Conservation (phyloP, 2,888 invertebrate species). For the Synergus japonicus region DNA sequence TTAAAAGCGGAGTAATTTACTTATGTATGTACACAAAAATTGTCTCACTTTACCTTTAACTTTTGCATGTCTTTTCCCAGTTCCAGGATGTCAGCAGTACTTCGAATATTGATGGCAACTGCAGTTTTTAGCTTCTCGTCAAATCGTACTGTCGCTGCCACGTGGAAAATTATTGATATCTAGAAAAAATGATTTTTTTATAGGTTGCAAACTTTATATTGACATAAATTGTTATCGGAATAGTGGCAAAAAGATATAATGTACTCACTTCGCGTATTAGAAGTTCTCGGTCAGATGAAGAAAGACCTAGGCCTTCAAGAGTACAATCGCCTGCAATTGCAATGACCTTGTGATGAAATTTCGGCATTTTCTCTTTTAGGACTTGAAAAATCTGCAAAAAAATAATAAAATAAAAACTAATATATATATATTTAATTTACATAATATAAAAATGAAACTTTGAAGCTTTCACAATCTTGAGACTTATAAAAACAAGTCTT, state of each 20-base stretch:
- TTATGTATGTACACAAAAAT: slow-evolving; percentile 2
- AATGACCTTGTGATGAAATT: slow-evolving; percentile 80
- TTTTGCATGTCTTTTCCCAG: slow-evolving; percentile 83
- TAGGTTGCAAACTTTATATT: background rate
- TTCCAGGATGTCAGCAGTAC: slow-evolving; percentile 82
- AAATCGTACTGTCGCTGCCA: slow-evolving; percentile 87
- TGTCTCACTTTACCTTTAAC: slow-evolving; percentile 79
- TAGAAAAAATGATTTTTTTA: slow-evolving; percentile 42
- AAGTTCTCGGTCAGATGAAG: slow-evolving; percentile 77
- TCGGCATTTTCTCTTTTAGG: slow-evolving; percentile 78
- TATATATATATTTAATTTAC: background rate
- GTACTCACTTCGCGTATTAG: slow-evolving; percentile 80
- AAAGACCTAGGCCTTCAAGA: slow-evolving; percentile 79
- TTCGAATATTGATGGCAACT: slow-evolving; percentile 84
- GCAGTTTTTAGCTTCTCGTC: slow-evolving; percentile 85
- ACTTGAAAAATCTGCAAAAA: slow-evolving; percentile 78
- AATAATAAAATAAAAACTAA: background rate
- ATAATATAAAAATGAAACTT: too few relatives aligned
- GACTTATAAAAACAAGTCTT: too few relatives aligned
- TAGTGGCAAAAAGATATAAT: background rate
- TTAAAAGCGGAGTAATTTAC: slow-evolving; percentile 39
- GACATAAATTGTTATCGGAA: background rate
- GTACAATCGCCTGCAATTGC: slow-evolving; percentile 80
- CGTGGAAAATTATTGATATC: slow-evolving; percentile 83
- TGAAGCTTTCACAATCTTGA: too few relatives aligned